Base-by-base conservation (phyloP, 2,113 vertebrate species). In the Bathybates hornii region DNA sequence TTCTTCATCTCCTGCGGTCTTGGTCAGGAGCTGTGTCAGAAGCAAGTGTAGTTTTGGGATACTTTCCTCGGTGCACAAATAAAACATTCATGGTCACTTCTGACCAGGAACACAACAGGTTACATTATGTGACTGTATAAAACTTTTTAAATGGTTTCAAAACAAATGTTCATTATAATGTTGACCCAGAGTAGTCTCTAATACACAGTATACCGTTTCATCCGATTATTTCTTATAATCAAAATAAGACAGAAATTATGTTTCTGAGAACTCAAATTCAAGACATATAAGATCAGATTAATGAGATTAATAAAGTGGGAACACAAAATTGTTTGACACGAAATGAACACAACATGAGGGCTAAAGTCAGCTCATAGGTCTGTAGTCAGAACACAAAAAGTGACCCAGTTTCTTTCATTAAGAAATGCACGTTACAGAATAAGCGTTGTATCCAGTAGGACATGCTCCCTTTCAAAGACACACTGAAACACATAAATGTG, bases 1-100 rank as follows among this genome's bases (percentile, higher is more conserved):
- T 63, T 36, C 17, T 63, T 63, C 59, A 36, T 19, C 59, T 63
- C 0, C 0, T 63, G 0, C 3, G 2, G 1, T 36, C 17, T 63
- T 36, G 59, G 0, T 63, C 32, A 63, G 59, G 32, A 36, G 1
- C 6, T 63, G 59, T 63, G 59, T 63, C 29, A 6, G 29, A 63
- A 63, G 29, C 29, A 63, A 36, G 59, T 63, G 16, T 0, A 63
- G 59, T 63, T 63, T 63, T 11, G 29, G 59, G 16, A 63, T 63
- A 34, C 29, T 63, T 63, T 63, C 59, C 29, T 63, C 2, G 1
- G 24, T 57, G 24, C 54, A 57, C 54, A 57, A 57, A 14, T 57
- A 57, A 27, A 57, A 57, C 1, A 57, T 57, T 8, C 52, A 5
- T 43, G 11, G 41, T 36, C 4, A 53, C 52, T 0, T 61, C 10